Evolutionary conservation across 2,113 vertebrate genomes (phyloP).

Genomic region (Grus americana): DNA sequence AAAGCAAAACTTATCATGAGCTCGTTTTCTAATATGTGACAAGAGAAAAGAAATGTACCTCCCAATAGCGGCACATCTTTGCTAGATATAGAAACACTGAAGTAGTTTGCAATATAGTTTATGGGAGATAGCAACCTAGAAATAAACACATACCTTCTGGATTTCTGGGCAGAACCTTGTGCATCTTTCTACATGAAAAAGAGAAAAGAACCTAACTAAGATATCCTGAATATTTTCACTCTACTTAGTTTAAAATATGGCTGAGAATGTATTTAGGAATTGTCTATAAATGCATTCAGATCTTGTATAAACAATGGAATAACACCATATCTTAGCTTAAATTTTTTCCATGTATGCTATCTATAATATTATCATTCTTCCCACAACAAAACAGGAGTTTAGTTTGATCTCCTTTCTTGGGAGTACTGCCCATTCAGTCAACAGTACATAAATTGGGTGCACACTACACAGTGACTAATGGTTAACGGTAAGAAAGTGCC

Average conservation of each 20-base stretch:
- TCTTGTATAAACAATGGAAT: background rate
- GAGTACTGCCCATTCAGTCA: background rate
- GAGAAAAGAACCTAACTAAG: background rate
- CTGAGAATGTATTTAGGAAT: background rate
- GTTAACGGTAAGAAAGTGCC: background rate
- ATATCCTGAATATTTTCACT: background rate
- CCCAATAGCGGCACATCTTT: background rate
- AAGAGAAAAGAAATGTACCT: background rate
- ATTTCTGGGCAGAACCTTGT: accelerated
- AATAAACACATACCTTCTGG: conserved; percentile 10
- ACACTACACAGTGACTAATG: background rate
- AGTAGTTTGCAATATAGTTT: background rate
- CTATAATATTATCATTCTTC: background rate
- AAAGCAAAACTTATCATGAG: background rate
- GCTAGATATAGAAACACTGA: background rate
- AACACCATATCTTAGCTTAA: background rate
- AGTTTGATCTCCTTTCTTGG: background rate
- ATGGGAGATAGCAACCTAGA: background rate
- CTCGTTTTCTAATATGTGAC: background rate
- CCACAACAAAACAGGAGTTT: background rate
- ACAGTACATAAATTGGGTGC: background rate
- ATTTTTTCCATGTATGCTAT: background rate
- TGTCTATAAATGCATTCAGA: background rate
- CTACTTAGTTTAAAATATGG: background rate
- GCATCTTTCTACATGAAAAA: background rate